Base-by-base conservation (phyloP, 2,113 vertebrate species). In the Panurus biarmicus region DNA sequence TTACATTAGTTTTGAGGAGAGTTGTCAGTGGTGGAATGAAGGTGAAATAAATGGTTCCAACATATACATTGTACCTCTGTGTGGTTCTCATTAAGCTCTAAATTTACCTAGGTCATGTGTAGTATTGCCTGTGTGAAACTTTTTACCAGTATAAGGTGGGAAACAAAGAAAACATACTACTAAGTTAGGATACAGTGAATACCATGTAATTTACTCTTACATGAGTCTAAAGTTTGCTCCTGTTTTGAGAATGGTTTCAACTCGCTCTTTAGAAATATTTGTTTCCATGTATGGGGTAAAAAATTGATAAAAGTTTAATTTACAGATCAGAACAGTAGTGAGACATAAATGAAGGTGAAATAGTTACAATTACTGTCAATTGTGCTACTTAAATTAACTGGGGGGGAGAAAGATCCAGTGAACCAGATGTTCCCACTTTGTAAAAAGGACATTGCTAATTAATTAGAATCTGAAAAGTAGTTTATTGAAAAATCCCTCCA, bases 61-160 rank as follows among this genome's bases (percentile, higher is more conserved):
- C 15, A 25, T 21, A 7, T 21, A 14, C 0, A 0, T 53, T 42
- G 6, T 44, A 47, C 31, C n/a, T 28, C 2, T 18, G 4, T 28
- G n/a, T 78, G 18, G 3, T 54, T 91, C 33, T 58, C 14, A n/a
- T 53, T 85, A 48, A 40, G 15, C 16, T 85, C 58, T 76, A 21
- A 69, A 40, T 77, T 76, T 23, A 62, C 26, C 9, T 42, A 17
- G 9, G 14, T 48, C 6, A 5, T 69, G 24, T 21, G 10, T 54
- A 54, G 57, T 66, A n/a, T 18, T 67, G 28, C 14, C 17, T 44
- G 4, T 31, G 5, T 67, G 58, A 22, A 81, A 25, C 22, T 38
- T 62, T 44, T 83, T 31, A 21, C 2, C 33, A 11, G 6, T 53
- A 26, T 44, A 26, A 62, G 28, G 48, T 57, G 22, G 29, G 14